These are phyloP conservation scores for Pristionchus fissidentatus DNA, from an alignment of 2,888 invertebrate species.

Conservation along the genomic window DNA sequence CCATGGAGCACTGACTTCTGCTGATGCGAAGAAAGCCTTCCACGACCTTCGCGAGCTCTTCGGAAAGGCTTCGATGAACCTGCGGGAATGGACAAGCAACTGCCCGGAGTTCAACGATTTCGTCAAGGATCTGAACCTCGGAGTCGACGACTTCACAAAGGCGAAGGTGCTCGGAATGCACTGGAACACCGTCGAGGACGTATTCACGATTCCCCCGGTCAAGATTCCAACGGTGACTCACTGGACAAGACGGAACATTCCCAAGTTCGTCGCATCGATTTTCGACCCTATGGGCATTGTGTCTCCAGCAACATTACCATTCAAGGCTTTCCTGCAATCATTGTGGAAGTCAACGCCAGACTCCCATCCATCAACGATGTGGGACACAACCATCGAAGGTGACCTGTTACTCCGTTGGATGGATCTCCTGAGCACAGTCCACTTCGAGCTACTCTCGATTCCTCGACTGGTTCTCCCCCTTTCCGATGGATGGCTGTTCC, in stretches of 20 bases:
- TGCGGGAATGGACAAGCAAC: constrained; percentile 47
- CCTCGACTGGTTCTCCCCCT: neutral
- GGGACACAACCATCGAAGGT: neutral
- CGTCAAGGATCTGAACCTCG: neutral
- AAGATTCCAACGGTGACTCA: neutral
- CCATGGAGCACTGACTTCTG: neutral
- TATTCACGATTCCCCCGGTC: neutral
- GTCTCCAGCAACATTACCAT: neutral
- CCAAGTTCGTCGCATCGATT: neutral
- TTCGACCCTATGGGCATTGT: constrained; percentile 1
- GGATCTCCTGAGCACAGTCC: neutral
- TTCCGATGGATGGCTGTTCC: constrained; percentile 13
- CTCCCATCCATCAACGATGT: neutral
- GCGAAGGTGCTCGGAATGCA: neutral
- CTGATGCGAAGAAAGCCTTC: neutral
- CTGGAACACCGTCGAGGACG: neutral
- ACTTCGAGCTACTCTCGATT: neutral
- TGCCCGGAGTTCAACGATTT: neutral
- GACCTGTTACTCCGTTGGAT: neutral
- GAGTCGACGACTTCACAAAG: neutral
- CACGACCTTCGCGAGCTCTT: neutral
- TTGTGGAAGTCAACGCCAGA: neutral
- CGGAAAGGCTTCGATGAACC: neutral
- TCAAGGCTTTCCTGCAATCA: constrained; percentile 13
- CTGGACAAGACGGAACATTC: constrained; percentile 10